Base-by-base conservation (phyloP, 2,113 vertebrate species). In the Calyptommatus sinebrachiatus region DNA sequence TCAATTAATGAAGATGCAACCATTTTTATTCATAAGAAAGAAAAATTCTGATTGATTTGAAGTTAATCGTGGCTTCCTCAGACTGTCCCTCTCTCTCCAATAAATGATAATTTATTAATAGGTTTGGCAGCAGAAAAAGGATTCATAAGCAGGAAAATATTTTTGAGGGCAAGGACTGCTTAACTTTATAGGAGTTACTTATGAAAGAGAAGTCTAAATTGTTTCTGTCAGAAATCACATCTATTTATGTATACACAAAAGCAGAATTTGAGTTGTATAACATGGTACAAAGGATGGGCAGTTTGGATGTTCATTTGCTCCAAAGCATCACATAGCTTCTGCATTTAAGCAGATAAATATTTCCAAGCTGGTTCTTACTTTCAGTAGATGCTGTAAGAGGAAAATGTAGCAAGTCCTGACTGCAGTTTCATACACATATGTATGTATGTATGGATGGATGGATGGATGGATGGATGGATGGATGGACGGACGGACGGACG, bases 61-160 rank as follows among this genome's bases (percentile, higher is more conserved):
- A 71, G 48, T 31, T 26, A 48, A 67, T 77, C 61, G 31, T 66
- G 66, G 67, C 72, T 76, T 11, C 62, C 41, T 72, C 48, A 67
- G 41, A 60, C 74, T 76, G 9, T 76, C 35, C 11, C 65, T 67
- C 31, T 16, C n/a, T 67, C 31, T 16, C n/a, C 68, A 46, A 71
- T 57, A 66, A 66, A 41, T 28, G 29, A 41, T 68, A 20, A 57
- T 31, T 66, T 77, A 29, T 12, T 31, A 31, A 66, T 29, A 24
- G 71, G 46, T 12, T n/a, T 75, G 67, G 57, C 46, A 31, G n/a
- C 41, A 4, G 9, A 46, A 41, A 22, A 29, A 71, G 22, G 29
- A 66, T 80, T 84, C 48, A 67, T 60, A 45, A 66, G 53, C 53
- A 81, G 71, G 70, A 45, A 68, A 70, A 65, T 8, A 70, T 69